Conservation (phyloP, 2,113 vertebrate genomes). For the Mixornis gularis region DNA sequence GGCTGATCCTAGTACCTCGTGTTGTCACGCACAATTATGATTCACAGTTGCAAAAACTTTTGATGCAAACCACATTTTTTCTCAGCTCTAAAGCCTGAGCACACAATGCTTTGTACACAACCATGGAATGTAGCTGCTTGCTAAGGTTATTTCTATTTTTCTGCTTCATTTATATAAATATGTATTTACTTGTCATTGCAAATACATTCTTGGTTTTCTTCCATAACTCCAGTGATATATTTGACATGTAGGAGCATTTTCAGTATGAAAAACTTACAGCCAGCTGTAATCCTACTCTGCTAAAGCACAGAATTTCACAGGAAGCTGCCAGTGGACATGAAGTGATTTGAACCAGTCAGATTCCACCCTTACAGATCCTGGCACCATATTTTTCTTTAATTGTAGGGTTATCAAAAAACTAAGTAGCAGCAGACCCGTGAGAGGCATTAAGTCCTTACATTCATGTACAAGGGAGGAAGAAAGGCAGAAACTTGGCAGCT, state of each 20-base stretch:
- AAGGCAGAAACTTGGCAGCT: not conserved
- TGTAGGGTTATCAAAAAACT: not conserved
- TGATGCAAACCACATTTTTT: not conserved
- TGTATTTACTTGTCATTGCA: not conserved
- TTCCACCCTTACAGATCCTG: not conserved
- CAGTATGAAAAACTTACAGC: not conserved
- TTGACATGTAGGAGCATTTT: not conserved
- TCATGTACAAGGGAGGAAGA: accelerated
- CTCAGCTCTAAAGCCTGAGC: not conserved
- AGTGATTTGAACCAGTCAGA: not conserved
- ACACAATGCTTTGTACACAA: not conserved
- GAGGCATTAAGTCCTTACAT: not conserved
- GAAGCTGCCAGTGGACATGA: accelerated
- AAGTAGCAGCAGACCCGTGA: not conserved
- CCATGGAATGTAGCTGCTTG: not conserved
- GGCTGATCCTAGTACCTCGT: not conserved
- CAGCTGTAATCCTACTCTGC: not conserved
- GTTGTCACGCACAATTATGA: not conserved
- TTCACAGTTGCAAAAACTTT: not conserved
- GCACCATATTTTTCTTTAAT: not conserved
- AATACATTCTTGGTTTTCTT: not conserved
- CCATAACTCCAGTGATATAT: not conserved
- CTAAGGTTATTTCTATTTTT: not conserved
- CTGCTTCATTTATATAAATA: not conserved
- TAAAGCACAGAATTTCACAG: not conserved